These are phyloP conservation scores for Herpailurus yagouaroundi DNA, from an alignment of 2,113 vertebrate species.

Conservation along the genomic window DNA sequence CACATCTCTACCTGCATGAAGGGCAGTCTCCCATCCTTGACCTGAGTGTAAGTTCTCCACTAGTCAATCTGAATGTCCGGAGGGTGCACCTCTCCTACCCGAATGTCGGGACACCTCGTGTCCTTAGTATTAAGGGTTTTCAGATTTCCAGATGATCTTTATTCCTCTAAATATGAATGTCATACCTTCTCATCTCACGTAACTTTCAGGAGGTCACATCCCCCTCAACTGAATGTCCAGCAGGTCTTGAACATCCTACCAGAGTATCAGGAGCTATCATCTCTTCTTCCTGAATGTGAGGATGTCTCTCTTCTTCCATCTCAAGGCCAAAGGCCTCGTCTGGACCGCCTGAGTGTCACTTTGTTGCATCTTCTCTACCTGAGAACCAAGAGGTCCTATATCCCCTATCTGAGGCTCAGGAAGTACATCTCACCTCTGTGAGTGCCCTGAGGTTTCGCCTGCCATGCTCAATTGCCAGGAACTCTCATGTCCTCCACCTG, in stretches of 20 bases:
- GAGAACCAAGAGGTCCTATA: background rate
- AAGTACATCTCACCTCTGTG: background rate
- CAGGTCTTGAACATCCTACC: background rate
- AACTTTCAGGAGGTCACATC: background rate
- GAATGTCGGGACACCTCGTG: too few species aligned
- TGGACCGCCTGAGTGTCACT: background rate
- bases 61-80: accelerated
- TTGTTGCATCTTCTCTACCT: background rate
- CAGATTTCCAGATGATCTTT: background rate
- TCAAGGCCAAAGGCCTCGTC: background rate
- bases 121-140: background rate
- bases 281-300: background rate
- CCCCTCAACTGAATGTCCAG: background rate
- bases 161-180: background rate
- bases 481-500: background rate
- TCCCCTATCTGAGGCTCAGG: background rate
- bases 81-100: background rate
- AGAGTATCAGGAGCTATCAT: background rate
- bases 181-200: background rate
- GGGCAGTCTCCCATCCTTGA: background rate
- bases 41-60: background rate
- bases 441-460: background rate
- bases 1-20: too few species aligned
- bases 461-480: background rate
- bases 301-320: background rate